These are phyloP conservation scores for Cephus runcator DNA, from an alignment of 2,888 invertebrate genomes.

Conservation along the genomic window DNA sequence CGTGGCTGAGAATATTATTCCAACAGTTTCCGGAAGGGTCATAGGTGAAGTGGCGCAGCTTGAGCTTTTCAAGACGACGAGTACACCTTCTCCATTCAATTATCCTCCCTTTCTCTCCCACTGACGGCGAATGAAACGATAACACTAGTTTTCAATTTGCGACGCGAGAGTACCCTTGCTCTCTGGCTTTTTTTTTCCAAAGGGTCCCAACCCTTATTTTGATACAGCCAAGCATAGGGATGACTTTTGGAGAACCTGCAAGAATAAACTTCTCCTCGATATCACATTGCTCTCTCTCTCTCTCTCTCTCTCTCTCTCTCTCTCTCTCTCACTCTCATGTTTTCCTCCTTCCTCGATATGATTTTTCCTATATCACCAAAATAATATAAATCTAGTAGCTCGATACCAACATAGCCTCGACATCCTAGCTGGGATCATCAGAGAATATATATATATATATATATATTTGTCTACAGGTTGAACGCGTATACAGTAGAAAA, in stretches of 20 bases:
- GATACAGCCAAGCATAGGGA: not conserved
- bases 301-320: not conserved
- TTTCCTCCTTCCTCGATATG: not conserved
- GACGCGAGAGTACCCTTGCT: not conserved
- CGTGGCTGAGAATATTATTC: too few relatives aligned
- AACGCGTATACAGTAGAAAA: too few relatives aligned
- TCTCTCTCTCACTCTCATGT: not conserved
- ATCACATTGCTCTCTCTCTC: not conserved
- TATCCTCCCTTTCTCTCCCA: constrained; percentile 3
- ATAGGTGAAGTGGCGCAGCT: too few relatives aligned
- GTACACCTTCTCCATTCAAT: not conserved
- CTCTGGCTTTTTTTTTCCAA: too few relatives aligned
- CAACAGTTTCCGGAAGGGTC: too few relatives aligned
- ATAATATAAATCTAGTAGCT: too few relatives aligned
- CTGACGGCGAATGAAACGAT: constrained; percentile 27
- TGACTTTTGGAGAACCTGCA: not conserved
- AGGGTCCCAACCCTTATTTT: not conserved
- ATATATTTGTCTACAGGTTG: too few relatives aligned
- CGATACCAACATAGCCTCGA: too few relatives aligned
- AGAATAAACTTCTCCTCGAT: not conserved
- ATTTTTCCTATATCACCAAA: too few relatives aligned
- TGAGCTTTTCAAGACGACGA: too few relatives aligned
- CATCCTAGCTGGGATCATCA: too few relatives aligned
- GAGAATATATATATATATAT: too few relatives aligned
- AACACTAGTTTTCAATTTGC: constrained; percentile 33